Base-by-base conservation (phyloP, 2,888 invertebrate genomes). In the Neelides folsomi region DNA sequence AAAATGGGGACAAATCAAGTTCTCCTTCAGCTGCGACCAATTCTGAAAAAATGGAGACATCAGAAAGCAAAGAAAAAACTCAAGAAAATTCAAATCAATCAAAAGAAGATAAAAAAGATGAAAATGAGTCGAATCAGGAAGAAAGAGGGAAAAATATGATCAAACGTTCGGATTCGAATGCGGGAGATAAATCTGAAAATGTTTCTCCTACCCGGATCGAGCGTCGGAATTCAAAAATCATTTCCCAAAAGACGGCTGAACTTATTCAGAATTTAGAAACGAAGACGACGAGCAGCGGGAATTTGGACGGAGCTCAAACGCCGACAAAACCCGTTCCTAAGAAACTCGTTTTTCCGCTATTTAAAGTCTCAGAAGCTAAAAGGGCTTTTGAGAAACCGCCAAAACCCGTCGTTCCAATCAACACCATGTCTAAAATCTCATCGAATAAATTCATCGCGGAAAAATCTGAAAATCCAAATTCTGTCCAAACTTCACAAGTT, bases 361-460 rank as follows among this genome's bases (percentile, higher is more conserved):
- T 86, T 13, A 87, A 83, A 68, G 87, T 89, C 1, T 86, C 84
- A 49, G 87, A 83, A 67, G 87, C 84, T 63, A 88, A 87, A 65
- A 83, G 83, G 65, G 86, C 85, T 65, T 89, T 86, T 53, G 64
- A 64, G 43, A 62, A 60, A 41, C 60, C 63, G 4, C 59, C 62
- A 20, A 53, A 58, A 27, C 62, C 62, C 5, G 49, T 62, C 1
- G 55, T 50, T 12, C 44, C 52, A 1, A 19, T 12, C 18, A 20
- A 42, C 13, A 1, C 55, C 3, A 27, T 27, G 3, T 27, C 27
- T 27, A 27, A 27, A 27, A 3, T 27, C 27, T 27, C 27, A 7
- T 7, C 27, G 27, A 39, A 5, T 6, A 39, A 39, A 39, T 19
- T 35, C 12, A 40, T 41, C 36, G 49, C 35, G 2, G 49, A 41